Conservation (phyloP, 2,797 vertebrate genomes). For the Stomatorhinus walkeri region DNA sequence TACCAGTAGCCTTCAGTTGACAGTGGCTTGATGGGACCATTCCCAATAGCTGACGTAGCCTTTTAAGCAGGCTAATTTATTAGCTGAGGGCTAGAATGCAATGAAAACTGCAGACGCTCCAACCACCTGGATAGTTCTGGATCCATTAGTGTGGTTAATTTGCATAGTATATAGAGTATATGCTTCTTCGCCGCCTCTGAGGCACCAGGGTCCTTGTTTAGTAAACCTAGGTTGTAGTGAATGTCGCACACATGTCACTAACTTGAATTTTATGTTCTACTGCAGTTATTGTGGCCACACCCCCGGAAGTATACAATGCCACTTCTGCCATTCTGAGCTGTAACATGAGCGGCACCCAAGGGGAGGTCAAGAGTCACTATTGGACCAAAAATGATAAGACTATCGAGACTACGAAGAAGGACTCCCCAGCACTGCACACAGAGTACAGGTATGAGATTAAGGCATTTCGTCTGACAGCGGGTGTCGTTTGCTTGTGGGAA, state of each 20-base stretch:
- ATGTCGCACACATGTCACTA: not conserved
- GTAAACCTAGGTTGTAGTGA: not conserved
- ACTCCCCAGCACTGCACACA: fast-evolving
- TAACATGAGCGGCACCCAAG: conserved; percentile 44
- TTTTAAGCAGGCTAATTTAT: not conserved
- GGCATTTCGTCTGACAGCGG: not conserved
- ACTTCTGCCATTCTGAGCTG: conserved; percentile 63
- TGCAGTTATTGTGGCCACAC: conserved; percentile 51
- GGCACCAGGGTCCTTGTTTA: not conserved
- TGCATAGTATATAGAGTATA: not conserved
- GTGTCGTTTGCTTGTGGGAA: not conserved
- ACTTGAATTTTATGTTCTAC: conserved; percentile 14
- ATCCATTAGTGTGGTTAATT: not conserved
- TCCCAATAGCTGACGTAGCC: not conserved
- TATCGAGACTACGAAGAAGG: conserved; percentile 31
- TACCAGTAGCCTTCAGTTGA: not conserved
- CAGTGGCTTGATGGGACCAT: not conserved
- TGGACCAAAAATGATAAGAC: conserved; percentile 61
- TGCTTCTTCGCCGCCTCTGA: not conserved
- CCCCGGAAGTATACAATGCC: fast-evolving
- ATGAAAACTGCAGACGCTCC: not conserved
- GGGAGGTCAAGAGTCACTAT: conserved; percentile 50
- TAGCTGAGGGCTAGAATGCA: not conserved
- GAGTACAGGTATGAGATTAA: conserved; percentile 56
- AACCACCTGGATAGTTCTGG: not conserved